Base-by-base conservation (phyloP, 92 coral and sea anemone species). In the Heteractis magnifica region DNA sequence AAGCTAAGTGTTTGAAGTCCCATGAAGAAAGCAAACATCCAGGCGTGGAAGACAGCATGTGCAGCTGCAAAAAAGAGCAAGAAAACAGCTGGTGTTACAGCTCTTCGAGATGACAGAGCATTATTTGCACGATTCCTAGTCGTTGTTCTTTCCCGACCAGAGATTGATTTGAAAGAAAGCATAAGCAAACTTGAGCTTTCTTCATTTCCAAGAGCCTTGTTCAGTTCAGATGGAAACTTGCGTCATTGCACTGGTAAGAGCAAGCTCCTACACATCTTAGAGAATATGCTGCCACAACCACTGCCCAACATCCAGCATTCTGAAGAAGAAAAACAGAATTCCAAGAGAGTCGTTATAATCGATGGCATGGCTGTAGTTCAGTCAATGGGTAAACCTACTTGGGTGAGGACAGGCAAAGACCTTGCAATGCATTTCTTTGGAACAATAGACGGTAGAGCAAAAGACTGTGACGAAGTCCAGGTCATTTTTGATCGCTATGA, bases 291-390 rank as follows among this genome's bases (percentile, higher is more conserved):
- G 3, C 91, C 91, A 0, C 79, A 51, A 41, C 82, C 78, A 76
- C 68, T 51, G 51, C 55, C 82, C 56, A 48, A 50, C 81, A 3
- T 10, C 20, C 50, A 73, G 8, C 84, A 71, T 51, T 44, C 80
- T 53, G 65, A 0, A 78, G 86, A 60, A 70, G 49, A 76, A 58
- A 56, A 4, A 13, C 86, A 58, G 73, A 58, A 58, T 70, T 10
- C 76, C 10, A 65, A 72, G 51, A 65, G 83, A 48, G 78, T 83
- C 19, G 70, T 74, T 48, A 77, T 86, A 48, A 90, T 82, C 53
- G 90, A 90, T 80, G 90, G 68, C 8, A 90, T 90, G 90, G 88
- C 90, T 34, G 88, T 90, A 10, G 81, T 90, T 34, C 93, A 90
- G 77, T 87, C 90, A 52, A 90, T 90, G 88, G 93, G 90, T 23